phyloP scores from a whole-genome alignment of 2,797 vertebrate genomes.

The Melopsittacus undulatus region DNA sequence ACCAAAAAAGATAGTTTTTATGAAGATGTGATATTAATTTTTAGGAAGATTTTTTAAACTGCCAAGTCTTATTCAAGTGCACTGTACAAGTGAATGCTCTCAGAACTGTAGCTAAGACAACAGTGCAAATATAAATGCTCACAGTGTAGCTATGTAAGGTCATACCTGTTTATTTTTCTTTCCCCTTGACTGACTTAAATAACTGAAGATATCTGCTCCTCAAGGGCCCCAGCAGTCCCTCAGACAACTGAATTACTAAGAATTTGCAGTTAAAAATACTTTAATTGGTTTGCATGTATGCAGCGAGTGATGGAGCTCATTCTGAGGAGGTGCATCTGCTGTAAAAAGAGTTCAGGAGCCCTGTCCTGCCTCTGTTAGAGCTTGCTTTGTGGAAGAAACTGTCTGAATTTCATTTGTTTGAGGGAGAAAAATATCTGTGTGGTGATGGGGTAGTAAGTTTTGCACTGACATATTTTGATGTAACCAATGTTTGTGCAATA shows the following conservation, averaged over 20 bases:
- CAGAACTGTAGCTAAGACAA: neutral
- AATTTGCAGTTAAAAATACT: neutral
- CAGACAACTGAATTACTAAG: neutral
- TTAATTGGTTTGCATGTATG: neutral
- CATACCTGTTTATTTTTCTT: neutral
- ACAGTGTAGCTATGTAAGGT: neutral
- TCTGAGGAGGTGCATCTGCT: neutral
- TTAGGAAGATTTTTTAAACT: neutral
- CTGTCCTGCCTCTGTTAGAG: neutral
- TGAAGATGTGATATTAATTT: neutral
- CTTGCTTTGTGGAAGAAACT: neutral
- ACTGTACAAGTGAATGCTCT: neutral
- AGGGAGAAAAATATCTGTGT: neutral
- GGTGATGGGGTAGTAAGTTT: neutral
- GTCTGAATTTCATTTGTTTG: neutral
- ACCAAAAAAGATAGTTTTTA: neutral
- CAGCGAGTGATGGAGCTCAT: neutral
- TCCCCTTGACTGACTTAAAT: neutral
- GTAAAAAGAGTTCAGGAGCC: neutral
- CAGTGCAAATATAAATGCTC: neutral
- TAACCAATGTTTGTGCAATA: neutral
- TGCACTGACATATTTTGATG: accelerated
- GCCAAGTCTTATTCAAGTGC: neutral
- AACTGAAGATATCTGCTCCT: neutral
- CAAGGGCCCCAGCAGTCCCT: neutral